Conservation (phyloP, 2,113 vertebrate genomes). For the Choloepus hoffmanni region DNA sequence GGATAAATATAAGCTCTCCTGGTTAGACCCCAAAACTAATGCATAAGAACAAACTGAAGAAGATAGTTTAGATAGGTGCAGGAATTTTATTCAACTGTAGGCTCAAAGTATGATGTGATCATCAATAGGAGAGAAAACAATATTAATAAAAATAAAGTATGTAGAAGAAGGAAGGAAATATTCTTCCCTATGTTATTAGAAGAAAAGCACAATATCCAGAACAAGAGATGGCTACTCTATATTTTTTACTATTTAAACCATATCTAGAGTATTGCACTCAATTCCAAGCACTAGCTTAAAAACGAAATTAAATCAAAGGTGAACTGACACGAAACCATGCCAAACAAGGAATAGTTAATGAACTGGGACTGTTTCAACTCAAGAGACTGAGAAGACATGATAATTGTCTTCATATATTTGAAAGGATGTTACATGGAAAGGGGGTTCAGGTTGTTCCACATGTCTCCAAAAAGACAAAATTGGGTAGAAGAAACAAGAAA, state of each 20-base stretch:
- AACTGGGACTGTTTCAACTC: neutral
- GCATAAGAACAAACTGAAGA: neutral
- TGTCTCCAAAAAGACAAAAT: neutral
- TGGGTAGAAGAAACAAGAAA: slow-evolving; percentile 1
- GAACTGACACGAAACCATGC: neutral
- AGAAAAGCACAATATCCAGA: neutral
- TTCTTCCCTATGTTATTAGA: neutral
- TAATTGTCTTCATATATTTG: neutral
- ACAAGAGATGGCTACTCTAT: neutral
- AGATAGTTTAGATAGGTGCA: neutral
- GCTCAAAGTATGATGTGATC: neutral
- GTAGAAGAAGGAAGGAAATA: neutral
- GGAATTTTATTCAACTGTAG: neutral
- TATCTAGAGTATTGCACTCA: neutral
- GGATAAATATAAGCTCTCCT: neutral
- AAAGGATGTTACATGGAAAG: neutral
- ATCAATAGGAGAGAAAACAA: neutral
- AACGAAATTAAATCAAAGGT: neutral
- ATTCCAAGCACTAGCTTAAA: neutral
- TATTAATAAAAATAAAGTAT: neutral
- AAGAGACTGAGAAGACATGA: neutral
- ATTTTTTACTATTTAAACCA: neutral
- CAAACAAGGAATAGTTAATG: neutral
- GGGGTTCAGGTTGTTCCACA: neutral
- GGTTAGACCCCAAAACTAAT: neutral